These are phyloP conservation scores for Notarius quadriscutis DNA, from an alignment of 2,113 vertebrate genomes.

Conservation along the genomic window DNA sequence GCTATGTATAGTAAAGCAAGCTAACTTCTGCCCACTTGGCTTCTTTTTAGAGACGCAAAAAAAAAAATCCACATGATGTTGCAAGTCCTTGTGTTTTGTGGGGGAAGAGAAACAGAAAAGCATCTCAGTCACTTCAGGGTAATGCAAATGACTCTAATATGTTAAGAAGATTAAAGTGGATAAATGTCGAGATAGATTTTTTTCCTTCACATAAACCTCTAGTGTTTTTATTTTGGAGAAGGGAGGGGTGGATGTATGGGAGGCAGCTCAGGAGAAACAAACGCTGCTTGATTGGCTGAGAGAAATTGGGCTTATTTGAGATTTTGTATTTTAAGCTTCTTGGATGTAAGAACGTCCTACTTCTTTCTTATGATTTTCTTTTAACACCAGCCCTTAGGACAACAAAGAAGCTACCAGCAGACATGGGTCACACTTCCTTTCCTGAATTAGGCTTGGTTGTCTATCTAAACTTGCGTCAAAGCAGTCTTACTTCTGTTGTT, in stretches of 20 bases:
- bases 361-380: conserved; percentile 75
- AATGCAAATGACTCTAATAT: conserved; percentile 84
- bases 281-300: conserved; percentile 69
- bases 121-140: conserved; percentile 78
- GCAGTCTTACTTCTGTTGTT: conserved; percentile 40
- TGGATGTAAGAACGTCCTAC: conserved; percentile 82
- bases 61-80: conserved; percentile 74
- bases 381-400: conserved; percentile 75
- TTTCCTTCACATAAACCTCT: conserved; percentile 76
- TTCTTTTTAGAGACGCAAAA: conserved; percentile 62
- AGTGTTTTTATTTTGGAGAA: conserved; percentile 72
- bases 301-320: conserved; percentile 78
- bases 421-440: conserved; percentile 70
- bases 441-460: conserved; percentile 64
- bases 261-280: conserved; percentile 76
- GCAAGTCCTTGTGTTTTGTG: conserved; percentile 70
- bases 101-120: conserved; percentile 68
- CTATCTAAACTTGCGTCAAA: conserved; percentile 65
- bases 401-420: conserved; percentile 69
- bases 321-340: conserved; percentile 82
- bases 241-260: conserved; percentile 68
- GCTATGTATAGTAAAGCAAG: conserved; percentile 61
- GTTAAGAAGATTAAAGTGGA: conserved; percentile 85
- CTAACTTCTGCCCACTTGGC: conserved; percentile 73
- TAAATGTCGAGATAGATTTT: conserved; percentile 82